Base-by-base conservation (phyloP, 2,797 vertebrate genomes). In the Poecilia wingei region DNA sequence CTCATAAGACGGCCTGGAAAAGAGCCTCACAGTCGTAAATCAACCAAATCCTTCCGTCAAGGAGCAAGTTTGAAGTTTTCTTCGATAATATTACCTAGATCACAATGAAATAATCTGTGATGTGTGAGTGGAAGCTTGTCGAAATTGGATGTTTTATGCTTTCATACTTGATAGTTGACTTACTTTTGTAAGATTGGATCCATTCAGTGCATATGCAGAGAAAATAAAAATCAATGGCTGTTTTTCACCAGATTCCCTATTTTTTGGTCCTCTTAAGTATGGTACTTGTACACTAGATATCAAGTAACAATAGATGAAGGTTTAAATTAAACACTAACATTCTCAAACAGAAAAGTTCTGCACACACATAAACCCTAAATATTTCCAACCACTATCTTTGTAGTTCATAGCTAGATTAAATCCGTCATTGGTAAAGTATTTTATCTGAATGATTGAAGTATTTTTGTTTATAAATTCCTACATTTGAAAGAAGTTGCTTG, bases 21-120 rank as follows among this genome's bases (percentile, higher is more conserved):
- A 74, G 49, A 53, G 81, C 78, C 86, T 82, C 28, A 31, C 22
- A 69, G 74, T 88, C 81, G 86, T 94, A 92, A 93, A 93, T 94
- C 93, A 90, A 72, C 74, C 59, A 22, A 59, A 88, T 88, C 82
- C 55, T 71, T 80, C 72, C 13, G 72, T 72, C 1, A 74, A 84
- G 81, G 31, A 77, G 72, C 53, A 61, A 51, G 16, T 71, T 75
- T 85, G 72, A 89, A 51, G 79, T 86, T 82, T 87, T 84, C 78
- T 77, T 68, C 36, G 9, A 39, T 36, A 20, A 18, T 22, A 39
- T 66, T 39, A 22, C 33, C 33, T 39, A 22, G 18, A 66, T 66
- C 18, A 66, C 16, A 61, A 31, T 14, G 33, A 66, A 39, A 39
- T 39, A 39, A 66, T 39, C 39, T 66, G 61, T 66, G 18, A 10